Evolutionary conservation across 2,113 vertebrate genomes (phyloP).

Genomic region (Astatotilapia flaviijosephi): DNA sequence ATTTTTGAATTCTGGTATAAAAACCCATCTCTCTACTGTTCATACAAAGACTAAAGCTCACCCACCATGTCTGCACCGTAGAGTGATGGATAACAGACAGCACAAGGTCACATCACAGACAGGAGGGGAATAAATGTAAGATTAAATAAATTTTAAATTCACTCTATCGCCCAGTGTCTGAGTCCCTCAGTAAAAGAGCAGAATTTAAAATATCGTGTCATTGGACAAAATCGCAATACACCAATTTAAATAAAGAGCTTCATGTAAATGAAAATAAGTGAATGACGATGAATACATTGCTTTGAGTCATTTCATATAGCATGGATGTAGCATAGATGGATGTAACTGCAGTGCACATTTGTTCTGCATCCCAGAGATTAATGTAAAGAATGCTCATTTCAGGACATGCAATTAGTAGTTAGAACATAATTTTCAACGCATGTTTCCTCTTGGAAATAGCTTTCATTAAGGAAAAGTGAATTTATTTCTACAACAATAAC

Average conservation of each 20-base stretch:
- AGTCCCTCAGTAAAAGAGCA: background rate
- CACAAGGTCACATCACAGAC: conserved; percentile 12
- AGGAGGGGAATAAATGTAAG: background rate
- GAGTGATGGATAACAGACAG: conserved; percentile 17
- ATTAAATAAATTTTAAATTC: background rate
- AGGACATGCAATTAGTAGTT: background rate
- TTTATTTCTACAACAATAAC: background rate
- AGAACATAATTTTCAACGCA: accelerated
- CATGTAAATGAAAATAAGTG: background rate
- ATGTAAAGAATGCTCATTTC: background rate
- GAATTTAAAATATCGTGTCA: background rate
- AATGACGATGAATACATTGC: background rate
- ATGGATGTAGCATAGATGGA: accelerated
- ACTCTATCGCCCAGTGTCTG: background rate
- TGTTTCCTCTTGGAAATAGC: background rate
- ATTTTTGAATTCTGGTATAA: background rate
- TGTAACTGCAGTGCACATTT: background rate
- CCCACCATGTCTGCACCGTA: background rate
- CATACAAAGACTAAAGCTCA: background rate
- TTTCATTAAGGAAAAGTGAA: background rate
- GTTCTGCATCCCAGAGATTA: background rate
- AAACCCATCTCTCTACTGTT: background rate
- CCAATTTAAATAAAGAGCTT: background rate
- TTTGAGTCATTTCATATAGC: background rate
- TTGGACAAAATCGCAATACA: background rate